Base-by-base conservation (phyloP, 2,797 vertebrate genomes). In the Meda fulgida region DNA sequence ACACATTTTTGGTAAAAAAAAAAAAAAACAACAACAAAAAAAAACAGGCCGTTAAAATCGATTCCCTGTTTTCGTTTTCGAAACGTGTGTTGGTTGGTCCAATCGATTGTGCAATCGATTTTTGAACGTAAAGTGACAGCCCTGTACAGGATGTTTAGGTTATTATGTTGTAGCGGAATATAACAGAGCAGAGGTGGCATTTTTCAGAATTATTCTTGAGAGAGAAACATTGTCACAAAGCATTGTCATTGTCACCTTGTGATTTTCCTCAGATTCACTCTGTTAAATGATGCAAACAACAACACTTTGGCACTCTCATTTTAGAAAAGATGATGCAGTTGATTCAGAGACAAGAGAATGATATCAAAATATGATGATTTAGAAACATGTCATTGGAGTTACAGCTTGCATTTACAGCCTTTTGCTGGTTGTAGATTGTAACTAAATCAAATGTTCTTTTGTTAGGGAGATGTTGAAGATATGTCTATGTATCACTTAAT, bases 401-500 rank as follows among this genome's bases (percentile, higher is more conserved):
- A 55, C 48, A 67, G 38, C 11, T 34, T 26, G 3, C 80, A 72
- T 76, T 76, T 48, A 51, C 58, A 77, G 65, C 7, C 65, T 69
- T 83, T 70, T 78, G 29, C 48, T 60, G 34, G 72, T 23, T 77
- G 60, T n/a, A 9, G n/a, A 72, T 31, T 31, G 53, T 78, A 78
- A 46, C 38, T 38, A 82, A 73, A 73, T 73, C 18, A 73, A 67
- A 36, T n/a, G 43, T 55, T 66, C 16, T 16, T 29, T 67, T 89
- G 92, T 87, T 89, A 90, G 92, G 91, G 91, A 48, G 53, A 73
- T 48, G 69, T 73, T 76, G 91, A 72, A 77, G 71, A 86, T 88
- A 90, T 90, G 90, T 92, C 91, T 1, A 88, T 87, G 90, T 80
- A 84, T 91, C 88, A 38, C 88, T 87, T 89, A 87, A 89, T 91